phyloP scores from a whole-genome alignment of 2,797 vertebrate genomes.

The Peromyscus melanophrys region DNA sequence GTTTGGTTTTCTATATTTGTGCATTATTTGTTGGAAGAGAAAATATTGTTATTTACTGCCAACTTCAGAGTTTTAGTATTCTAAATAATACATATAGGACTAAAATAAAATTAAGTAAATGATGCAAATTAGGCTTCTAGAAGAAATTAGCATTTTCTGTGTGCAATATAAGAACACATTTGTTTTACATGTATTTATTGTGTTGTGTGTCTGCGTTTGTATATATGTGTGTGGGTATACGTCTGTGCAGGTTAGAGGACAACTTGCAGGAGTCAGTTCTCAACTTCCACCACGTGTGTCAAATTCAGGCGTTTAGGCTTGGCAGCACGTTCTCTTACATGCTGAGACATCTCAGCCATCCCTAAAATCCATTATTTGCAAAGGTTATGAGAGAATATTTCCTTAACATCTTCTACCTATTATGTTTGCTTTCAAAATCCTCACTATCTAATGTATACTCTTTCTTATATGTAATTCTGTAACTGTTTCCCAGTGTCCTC shows the following conservation, averaged over 20 bases:
- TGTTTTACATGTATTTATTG: background rate
- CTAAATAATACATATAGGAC: background rate
- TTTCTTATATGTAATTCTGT: background rate
- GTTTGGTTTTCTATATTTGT: background rate
- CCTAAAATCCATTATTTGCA: background rate
- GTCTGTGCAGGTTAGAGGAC: background rate
- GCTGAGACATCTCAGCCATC: background rate
- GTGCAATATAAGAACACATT: background rate
- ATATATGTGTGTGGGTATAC: no score
- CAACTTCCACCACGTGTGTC: background rate
- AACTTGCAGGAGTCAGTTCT: background rate
- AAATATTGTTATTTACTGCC: background rate
- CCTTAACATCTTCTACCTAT: background rate
- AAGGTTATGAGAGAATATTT: background rate
- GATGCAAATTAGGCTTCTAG: background rate
- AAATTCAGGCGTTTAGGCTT: background rate
- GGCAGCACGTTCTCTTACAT: background rate
- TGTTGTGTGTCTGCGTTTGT: background rate
- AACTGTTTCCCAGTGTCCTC: background rate
- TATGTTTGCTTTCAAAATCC: background rate
- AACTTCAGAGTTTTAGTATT: background rate
- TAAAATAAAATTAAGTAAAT: background rate
- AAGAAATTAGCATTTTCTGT: background rate
- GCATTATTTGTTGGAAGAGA: background rate
- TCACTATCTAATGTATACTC: background rate